phyloP scores from a whole-genome alignment of 2,113 vertebrate genomes.

The Tupaia tana region DNA sequence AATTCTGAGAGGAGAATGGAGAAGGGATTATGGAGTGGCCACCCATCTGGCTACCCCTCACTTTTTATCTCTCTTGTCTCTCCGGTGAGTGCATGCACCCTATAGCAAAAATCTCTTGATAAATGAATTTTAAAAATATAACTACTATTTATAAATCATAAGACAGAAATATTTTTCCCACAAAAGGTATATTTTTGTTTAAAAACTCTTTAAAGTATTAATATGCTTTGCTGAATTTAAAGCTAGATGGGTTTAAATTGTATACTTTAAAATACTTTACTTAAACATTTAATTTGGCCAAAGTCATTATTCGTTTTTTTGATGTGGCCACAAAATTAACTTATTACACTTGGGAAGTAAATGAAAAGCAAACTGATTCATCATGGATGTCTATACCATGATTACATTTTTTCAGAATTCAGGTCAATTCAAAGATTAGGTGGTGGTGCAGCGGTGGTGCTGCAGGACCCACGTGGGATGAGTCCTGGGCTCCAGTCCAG shows the following conservation, averaged over 20 bases:
- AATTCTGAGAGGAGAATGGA: no score
- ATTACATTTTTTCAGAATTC: background rate
- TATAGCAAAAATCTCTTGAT: no score
- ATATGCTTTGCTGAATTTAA: background rate
- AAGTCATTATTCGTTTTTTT: no score
- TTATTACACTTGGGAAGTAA: background rate
- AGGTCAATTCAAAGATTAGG: background rate
- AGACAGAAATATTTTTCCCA: background rate
- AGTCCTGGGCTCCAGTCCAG: no score
- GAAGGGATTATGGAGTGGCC: no score
- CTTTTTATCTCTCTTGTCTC: no score
- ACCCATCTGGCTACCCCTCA: no score
- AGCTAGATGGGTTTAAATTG: background rate
- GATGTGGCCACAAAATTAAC: background rate
- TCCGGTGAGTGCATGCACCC: no score
- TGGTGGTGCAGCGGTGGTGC: no score
- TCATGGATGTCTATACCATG: background rate
- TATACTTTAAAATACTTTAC: background rate
- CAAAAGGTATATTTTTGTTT: background rate
- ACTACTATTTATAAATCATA: background rate
- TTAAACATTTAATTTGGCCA: background rate
- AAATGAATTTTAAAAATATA: background rate
- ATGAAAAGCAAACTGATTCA: background rate
- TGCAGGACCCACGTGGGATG: no score
- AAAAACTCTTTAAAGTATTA: background rate